A percentile compares a stretch with the other conserved stretches of the same genome.
Conservation (phyloP, 37 sponge, comb jelly and placozoan species). For the Bolinopsis microptera region DNA sequence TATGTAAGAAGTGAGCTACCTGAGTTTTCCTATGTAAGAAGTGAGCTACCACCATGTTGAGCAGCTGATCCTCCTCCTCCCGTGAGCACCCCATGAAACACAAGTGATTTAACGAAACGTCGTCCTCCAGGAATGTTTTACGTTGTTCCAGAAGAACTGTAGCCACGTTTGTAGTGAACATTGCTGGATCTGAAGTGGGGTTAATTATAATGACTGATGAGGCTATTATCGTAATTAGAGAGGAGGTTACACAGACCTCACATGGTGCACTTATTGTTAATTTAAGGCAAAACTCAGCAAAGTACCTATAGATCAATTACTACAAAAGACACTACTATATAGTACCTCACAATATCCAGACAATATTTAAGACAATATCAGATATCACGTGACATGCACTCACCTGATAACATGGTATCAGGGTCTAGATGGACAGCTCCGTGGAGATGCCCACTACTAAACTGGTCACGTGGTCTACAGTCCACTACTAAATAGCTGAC, state of each 20-base stretch:
- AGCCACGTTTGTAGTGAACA: constrained; percentile 44
- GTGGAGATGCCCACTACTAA: constrained; percentile 79
- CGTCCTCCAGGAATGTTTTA: constrained; percentile 66
- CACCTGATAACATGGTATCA: constrained; percentile 63
- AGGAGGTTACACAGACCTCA: too few relatives aligned
- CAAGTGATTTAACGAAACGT: constrained; percentile 78
- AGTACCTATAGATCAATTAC: too few relatives aligned
- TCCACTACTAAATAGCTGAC: constrained; percentile 82
- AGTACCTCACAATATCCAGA: too few relatives aligned
- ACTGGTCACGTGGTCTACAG: constrained; percentile 87
- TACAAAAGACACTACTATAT: too few relatives aligned
- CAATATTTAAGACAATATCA: too few relatives aligned
- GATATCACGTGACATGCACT: too few relatives aligned
- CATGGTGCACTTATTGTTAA: too few relatives aligned
- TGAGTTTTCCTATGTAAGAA: constrained; percentile 80
- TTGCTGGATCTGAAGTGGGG: not conserved
- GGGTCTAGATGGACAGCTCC: constrained; percentile 79
- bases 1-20: too few relatives aligned
- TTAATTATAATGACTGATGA: not conserved
- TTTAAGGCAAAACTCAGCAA: too few relatives aligned
- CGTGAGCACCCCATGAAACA: constrained; percentile 91
- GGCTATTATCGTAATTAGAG: too few relatives aligned
- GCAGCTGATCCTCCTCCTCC: constrained; percentile 88
- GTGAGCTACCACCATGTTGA: constrained; percentile 91
- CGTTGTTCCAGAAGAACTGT: constrained; percentile 29